Percentiles rank a stretch among this genome's conserved stretches.
phyloP scores from a whole-genome alignment of 2,888 invertebrate species.

The Sinotaia quadrata region DNA sequence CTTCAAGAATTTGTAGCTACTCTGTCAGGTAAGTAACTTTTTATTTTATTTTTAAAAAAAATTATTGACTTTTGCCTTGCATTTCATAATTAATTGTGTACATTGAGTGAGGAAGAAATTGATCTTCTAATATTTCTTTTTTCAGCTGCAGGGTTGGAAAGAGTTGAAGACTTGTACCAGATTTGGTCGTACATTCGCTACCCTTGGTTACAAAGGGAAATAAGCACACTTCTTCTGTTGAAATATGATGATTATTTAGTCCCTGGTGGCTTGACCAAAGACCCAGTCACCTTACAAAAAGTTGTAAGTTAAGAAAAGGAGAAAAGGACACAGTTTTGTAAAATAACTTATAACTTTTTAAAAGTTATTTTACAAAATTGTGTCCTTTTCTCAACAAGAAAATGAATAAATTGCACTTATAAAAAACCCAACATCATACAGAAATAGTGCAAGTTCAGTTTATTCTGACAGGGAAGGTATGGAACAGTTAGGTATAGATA shows the following conservation, averaged over 20 bases:
- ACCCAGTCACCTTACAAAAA: conserved; percentile 33
- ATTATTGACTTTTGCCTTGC: no score
- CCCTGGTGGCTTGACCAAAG: conserved; percentile 38
- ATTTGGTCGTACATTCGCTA: conserved; percentile 19
- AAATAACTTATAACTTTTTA: no score
- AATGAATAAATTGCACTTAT: no score
- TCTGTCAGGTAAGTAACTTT: conserved; percentile 44
- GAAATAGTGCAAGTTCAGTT: no score
- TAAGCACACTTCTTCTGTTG: conserved; percentile 46
- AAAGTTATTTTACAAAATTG: no score
- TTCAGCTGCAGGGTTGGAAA: not conserved
- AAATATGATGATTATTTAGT: conserved; percentile 53
- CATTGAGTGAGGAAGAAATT: not conserved
- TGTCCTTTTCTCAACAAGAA: no score
- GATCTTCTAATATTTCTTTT: not conserved
- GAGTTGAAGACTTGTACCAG: not conserved
- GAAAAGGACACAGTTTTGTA: no score
- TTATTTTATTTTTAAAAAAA: no score
- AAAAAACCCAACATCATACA: no score
- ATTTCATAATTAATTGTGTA: no score
- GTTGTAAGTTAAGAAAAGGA: conserved; percentile 42
- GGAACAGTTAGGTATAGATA: no score
- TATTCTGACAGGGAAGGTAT: no score
- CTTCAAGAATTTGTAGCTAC: conserved; percentile 43
- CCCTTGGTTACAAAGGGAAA: conserved; percentile 50